These are phyloP conservation scores for Ranitomeya variabilis DNA, from an alignment of 2,113 vertebrate species.

Conservation along the genomic window DNA sequence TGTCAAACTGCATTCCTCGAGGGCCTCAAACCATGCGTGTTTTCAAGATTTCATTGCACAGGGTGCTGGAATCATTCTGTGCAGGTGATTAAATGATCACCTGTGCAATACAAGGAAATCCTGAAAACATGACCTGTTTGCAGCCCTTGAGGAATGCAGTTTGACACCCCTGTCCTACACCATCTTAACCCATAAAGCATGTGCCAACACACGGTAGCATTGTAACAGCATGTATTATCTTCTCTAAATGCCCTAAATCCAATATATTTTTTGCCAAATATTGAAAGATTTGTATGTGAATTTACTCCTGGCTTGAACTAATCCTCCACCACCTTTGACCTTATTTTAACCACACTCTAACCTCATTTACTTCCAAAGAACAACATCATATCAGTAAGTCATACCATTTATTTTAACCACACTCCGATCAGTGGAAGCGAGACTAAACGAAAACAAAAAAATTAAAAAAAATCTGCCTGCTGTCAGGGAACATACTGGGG, in stretches of 20 bases:
- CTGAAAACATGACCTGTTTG: no score
- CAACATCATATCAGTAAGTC: constrained; percentile 14
- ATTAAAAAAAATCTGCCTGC: not conserved
- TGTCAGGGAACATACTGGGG: constrained; percentile 33
- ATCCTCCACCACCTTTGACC: constrained; percentile 19
- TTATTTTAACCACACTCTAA: constrained; percentile 8
- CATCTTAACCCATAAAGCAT: not conserved
- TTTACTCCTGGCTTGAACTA: not conserved
- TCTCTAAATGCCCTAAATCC: not conserved
- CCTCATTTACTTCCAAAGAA: constrained; percentile 21
- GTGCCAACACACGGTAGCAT: not conserved
- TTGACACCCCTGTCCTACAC: no score
- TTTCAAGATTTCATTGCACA: no score
- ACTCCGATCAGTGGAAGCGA: not conserved
- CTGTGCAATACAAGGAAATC: no score
- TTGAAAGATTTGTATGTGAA: not conserved
- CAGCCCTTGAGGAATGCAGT: no score
- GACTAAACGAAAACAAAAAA: constrained; percentile 26
- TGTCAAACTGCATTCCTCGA: no score
- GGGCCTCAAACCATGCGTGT: no score
- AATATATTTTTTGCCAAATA: not conserved
- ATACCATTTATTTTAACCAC: constrained; percentile 13
- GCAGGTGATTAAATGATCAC: no score
- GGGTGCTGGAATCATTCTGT: no score
- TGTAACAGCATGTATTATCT: not conserved